Conservation (phyloP, 2,113 vertebrate species). For the Leucopsar rothschildi region DNA sequence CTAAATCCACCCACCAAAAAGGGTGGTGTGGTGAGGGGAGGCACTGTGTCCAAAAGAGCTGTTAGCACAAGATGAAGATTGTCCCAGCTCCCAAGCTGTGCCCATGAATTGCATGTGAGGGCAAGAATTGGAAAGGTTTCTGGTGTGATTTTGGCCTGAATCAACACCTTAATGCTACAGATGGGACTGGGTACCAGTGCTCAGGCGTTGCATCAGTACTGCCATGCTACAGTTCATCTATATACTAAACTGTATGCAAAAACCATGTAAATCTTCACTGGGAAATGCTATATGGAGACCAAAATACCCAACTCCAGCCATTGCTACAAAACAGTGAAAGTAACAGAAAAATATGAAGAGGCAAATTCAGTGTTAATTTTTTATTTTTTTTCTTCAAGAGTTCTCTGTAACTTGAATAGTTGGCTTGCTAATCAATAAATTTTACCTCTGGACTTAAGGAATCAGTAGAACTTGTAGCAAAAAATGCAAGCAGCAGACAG, state of each 20-base stretch:
- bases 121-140: background rate
- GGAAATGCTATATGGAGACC: background rate
- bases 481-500: background rate
- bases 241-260: background rate
- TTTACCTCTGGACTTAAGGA: background rate
- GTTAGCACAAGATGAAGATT: background rate
- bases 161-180: background rate
- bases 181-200: background rate
- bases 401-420: background rate
- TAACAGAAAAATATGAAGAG: background rate
- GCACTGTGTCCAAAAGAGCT: background rate
- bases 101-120: background rate
- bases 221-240: background rate
- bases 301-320: background rate
- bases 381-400: background rate
- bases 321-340: background rate
- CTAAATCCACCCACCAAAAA: background rate
- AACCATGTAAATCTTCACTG: background rate
- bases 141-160: background rate
- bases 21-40: background rate
- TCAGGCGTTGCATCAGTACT: background rate
- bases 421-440: background rate
- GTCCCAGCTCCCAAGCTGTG: background rate
- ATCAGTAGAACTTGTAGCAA: background rate
- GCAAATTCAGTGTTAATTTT: background rate